Base-by-base conservation (phyloP, 2,888 invertebrate genomes). In the Dorcus parallelipipedus region DNA sequence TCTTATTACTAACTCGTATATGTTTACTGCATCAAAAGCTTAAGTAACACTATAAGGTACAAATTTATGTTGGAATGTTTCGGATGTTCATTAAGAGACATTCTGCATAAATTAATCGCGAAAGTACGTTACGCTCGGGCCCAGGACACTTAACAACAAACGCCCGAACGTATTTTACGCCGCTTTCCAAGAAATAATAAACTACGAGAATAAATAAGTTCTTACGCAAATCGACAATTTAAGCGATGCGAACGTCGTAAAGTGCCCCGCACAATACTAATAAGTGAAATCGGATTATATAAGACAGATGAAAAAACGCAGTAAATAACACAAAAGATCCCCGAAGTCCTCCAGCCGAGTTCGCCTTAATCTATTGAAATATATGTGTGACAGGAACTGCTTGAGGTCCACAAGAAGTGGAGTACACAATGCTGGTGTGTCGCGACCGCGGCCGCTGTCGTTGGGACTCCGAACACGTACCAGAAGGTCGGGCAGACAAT, bases 341-440 rank as follows among this genome's bases (percentile, higher is more conserved):
- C 52, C 56, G 56, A 52, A 45, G 51, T 56, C 47, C 56, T 43
- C 56, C 52, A 51, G 52, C 51, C 40, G 56, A 56, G 56, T 53
- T 10, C 63, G 59, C 65, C 65, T 65, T 68, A 68, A 68, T 67
- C 67, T 69, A 67, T 70, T 71, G 70, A 73, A 73, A 72, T 73
- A 72, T 74, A 74, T 74, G 73, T 74, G 73, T 72, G 73, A 73
- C 70, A 72, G 69, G 69, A 71, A 70, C 72, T 68, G 68, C 58
- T 67, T 67, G 70, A 65, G 69, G 64, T 68, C 68, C 64, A 66
- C 71, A 72, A 72, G 71, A 72, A 72, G 66, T 70, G 65, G 65
- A 68, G 68, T 68, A 69, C 69, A 69, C 69, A 73, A 67, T 66
- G 66, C 66, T 68, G 61, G 65, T 67, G 68, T 67, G 67, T 64